Conservation (phyloP, 2,888 invertebrate genomes). For the Lithophane semibrunnea region DNA sequence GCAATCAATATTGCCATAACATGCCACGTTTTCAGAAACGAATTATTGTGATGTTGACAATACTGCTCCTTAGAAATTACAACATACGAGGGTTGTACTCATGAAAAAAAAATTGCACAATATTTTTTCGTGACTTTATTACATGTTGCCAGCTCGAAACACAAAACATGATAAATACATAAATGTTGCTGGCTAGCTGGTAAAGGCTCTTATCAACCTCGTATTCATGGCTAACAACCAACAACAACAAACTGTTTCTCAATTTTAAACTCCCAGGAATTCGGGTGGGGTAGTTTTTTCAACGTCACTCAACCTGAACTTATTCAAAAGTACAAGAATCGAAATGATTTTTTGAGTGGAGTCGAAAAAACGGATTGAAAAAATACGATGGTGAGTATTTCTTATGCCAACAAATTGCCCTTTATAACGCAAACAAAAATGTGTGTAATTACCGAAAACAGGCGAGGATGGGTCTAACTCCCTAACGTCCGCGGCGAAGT, state of each 20-base stretch:
- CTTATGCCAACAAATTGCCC: constrained; percentile 65
- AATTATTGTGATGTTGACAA: neutral
- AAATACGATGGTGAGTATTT: neutral
- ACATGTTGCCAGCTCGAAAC: neutral
- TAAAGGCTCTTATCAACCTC: neutral
- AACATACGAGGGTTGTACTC: too few species aligned
- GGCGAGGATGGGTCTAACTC: constrained; percentile 89
- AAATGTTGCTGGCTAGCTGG: neutral
- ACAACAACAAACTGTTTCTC: too few species aligned
- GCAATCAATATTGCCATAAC: neutral
- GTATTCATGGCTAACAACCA: too few species aligned
- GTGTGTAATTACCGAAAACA: constrained; percentile 86
- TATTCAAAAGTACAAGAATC: neutral
- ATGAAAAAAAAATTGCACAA: neutral
- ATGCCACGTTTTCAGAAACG: neutral
- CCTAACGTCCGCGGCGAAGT: constrained; percentile 87
- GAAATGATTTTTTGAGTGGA: neutral
- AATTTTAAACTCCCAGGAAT: too few species aligned
- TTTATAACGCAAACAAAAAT: constrained; percentile 71
- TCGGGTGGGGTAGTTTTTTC: neutral
- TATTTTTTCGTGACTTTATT: neutral
- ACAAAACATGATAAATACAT: neutral
- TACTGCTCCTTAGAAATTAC: neutral
- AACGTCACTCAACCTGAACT: too few species aligned
- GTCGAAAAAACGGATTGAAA: neutral